These are phyloP conservation scores for Drosophila sordidula DNA, from an alignment of 2,888 invertebrate genomes.

Conservation along the genomic window DNA sequence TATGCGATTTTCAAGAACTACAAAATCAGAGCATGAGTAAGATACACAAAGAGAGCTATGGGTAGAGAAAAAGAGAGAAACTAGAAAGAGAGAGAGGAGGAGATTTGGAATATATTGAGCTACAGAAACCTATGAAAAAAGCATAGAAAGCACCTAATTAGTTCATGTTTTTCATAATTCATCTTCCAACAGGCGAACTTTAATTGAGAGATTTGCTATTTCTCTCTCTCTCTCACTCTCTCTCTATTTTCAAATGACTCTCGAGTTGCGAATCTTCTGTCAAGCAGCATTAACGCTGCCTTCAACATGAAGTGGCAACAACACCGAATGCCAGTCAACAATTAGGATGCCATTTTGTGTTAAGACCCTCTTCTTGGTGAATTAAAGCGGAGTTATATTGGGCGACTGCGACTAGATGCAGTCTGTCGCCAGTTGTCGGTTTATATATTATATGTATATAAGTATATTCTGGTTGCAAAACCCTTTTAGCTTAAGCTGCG, in stretches of 20 bases:
- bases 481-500: constrained; percentile 54
- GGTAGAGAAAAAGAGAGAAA: too few relatives aligned
- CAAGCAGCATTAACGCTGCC: constrained; percentile 20
- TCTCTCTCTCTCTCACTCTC: not conserved
- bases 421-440: constrained; percentile 33
- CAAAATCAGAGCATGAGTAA: too few relatives aligned
- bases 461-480: constrained; percentile 31
- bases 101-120: too few relatives aligned
- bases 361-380: constrained; percentile 26
- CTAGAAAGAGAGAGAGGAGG: too few relatives aligned
- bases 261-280: not conserved
- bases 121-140: too few relatives aligned
- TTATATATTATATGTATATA: constrained; percentile 9
- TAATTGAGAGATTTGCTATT: not conserved
- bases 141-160: too few relatives aligned
- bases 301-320: constrained; percentile 25
- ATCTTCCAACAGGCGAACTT: not conserved
- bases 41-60: too few relatives aligned
- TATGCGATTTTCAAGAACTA: too few relatives aligned
- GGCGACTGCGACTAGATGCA: constrained; percentile 39
- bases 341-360: constrained; percentile 48
- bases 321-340: constrained; percentile 32
- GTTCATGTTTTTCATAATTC: not conserved
- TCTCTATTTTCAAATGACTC: constrained; percentile 2
- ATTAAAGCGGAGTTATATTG: constrained; percentile 46